phyloP scores from a whole-genome alignment of 2,888 invertebrate genomes.

The Strigamia transsilvanica region DNA sequence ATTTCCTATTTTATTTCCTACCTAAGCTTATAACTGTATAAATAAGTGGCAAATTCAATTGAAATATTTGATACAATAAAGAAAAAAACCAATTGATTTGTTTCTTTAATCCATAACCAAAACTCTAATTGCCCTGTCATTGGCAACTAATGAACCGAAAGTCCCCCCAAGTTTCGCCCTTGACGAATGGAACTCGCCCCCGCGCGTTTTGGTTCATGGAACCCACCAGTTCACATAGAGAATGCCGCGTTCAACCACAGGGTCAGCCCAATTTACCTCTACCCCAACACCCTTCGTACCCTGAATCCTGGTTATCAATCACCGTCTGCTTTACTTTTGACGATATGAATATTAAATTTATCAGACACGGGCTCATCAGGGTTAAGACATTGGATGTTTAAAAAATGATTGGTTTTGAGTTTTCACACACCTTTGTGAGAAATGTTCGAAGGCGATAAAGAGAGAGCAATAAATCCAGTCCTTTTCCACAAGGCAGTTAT shows the following conservation, averaged over 20 bases:
- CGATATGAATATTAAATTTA: neutral
- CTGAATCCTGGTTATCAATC: slow-evolving; percentile 10
- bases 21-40: neutral
- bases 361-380: too few species aligned
- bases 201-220: slow-evolving; percentile 48
- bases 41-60: neutral
- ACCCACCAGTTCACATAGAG: slow-evolving; percentile 45
- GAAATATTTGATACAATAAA: neutral
- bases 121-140: slow-evolving; percentile 4
- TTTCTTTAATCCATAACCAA: neutral
- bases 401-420: slow-evolving; percentile 2
- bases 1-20: neutral
- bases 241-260: slow-evolving; percentile 45
- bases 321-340: neutral
- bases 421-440: neutral
- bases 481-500: slow-evolving; percentile 47
- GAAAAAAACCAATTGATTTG: neutral
- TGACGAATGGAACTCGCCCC: slow-evolving; percentile 44
- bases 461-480: slow-evolving; percentile 44
- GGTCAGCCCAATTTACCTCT: slow-evolving; percentile 43
- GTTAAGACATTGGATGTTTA: neutral
- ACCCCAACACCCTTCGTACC: slow-evolving; percentile 38
- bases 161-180: slow-evolving; percentile 37
- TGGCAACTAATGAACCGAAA: slow-evolving; percentile 25
- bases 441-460: neutral